These are phyloP conservation scores for Phainopepla nitens DNA, from an alignment of 2,113 vertebrate genomes.

Conservation along the genomic window DNA sequence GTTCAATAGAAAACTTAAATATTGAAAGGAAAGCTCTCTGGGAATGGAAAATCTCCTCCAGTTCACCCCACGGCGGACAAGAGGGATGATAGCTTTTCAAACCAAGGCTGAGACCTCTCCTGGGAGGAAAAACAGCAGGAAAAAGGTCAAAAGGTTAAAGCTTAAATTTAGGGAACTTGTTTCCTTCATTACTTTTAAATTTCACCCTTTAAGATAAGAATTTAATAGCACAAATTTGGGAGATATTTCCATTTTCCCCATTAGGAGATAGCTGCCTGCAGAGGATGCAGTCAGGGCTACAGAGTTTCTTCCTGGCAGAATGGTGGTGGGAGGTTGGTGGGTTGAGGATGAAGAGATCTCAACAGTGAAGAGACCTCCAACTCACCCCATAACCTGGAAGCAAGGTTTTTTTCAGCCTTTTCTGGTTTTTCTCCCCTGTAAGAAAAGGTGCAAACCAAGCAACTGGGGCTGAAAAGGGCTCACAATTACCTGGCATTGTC, in stretches of 20 bases:
- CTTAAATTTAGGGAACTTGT: neutral
- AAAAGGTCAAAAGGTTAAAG: conserved; percentile 14
- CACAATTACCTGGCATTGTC: neutral
- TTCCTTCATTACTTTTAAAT: conserved; percentile 28
- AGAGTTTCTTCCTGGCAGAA: neutral
- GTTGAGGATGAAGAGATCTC: neutral
- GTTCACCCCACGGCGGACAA: neutral
- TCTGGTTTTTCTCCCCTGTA: neutral
- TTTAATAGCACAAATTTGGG: neutral
- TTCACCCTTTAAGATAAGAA: neutral
- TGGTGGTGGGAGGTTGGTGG: neutral
- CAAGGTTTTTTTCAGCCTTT: neutral
- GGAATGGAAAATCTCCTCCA: conserved; percentile 15
- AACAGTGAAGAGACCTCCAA: neutral
- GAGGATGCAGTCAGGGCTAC: fast-evolving
- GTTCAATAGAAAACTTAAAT: conserved; percentile 30
- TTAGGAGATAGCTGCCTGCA: neutral
- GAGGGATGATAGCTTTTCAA: neutral
- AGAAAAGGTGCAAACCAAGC: neutral
- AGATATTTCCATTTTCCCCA: neutral
- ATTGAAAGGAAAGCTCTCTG: conserved; percentile 6
- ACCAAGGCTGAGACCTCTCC: neutral
- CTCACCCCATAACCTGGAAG: neutral
- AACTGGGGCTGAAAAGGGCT: neutral
- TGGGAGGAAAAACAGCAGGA: neutral